Evolutionary conservation across 2,888 invertebrate species (phyloP), one percentile per base, ranked within the genome.

Genomic region (Metopia argyrocephala): DNA sequence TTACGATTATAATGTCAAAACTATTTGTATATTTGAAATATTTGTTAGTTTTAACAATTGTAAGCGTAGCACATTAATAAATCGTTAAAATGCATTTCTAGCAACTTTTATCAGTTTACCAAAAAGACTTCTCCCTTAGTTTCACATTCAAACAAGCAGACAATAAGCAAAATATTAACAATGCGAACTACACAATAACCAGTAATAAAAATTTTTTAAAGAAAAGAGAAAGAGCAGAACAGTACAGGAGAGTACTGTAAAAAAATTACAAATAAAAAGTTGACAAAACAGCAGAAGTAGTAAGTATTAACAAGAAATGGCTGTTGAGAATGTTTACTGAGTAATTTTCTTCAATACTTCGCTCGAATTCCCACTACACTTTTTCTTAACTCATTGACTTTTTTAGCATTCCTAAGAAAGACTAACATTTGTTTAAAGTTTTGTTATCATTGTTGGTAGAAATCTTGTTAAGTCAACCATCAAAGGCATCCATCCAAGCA

Each of bases 121-220:
- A 23, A 21, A 9, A 31, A 38, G 9, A 12, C 38, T 38, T 12
- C 65, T 61, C 27, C 61, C 56, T 62, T 50, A 79, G 62, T 79
- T 79, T 74, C 62, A 56, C 38, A 70, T 31, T 70, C 65, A 71
- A 79, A 79, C 56, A 76, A 76, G 56, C 66, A 73, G 61, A 54
- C 25, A 64, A 38, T 68, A 74, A 76, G 56, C 71, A 62, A 70
- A n/a, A 56, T 18, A 61, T 54, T 21, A 23, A 45, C 50, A 74
- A 46, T 28, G 27, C n/a, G n/a, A n/a, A n/a, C n/a, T n/a, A n/a
- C n/a, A 28, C 23, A 28, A 28, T n/a, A 74, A 61, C 54, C 50
- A 69, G 7, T 65, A 78, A 59, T 15, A 59, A 65, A 70, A 71
- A 65, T 21, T n/a, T n/a, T n/a, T n/a, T n/a, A n/a, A 45, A 15